A percentile compares a stretch with the other conserved stretches of the same genome.
Evolutionary conservation across 2,888 invertebrate genomes (phyloP).

Genomic region (Parnassius smintheus): DNA sequence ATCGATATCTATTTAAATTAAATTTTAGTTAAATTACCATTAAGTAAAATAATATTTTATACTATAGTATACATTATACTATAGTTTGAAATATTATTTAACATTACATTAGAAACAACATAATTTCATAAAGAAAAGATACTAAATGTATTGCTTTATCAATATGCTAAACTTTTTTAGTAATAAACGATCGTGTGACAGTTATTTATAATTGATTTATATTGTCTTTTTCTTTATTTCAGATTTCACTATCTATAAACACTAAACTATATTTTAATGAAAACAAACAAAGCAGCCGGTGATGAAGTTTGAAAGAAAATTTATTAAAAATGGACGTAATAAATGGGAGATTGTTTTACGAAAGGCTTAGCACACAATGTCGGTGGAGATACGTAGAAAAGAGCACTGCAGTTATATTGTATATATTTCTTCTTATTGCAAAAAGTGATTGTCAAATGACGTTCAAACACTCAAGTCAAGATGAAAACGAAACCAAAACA

Average conservation of each 20-base stretch:
- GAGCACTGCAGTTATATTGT: conserved; percentile 51
- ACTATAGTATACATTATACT: no score
- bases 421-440: conserved; percentile 52
- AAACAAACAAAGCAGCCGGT: conserved; percentile 44
- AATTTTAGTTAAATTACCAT: no score
- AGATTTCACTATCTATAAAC: conserved; percentile 51
- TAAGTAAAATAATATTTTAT: no score
- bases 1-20: no score
- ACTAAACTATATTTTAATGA: conserved; percentile 28
- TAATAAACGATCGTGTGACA: background rate
- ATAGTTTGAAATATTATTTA: no score
- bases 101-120: no score
- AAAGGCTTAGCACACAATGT: conserved; percentile 48
- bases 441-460: conserved; percentile 53
- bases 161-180: background rate
- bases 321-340: conserved; percentile 57
- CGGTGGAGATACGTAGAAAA: conserved; percentile 55
- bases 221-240: conserved; percentile 50
- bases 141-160: background rate
- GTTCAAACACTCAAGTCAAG: conserved; percentile 50
- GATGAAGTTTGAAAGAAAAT: conserved; percentile 58
- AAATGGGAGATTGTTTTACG: conserved; percentile 41
- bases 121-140: no score
- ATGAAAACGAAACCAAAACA: conserved; percentile 59
- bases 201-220: background rate